Base-by-base conservation (phyloP, 2,113 vertebrate genomes). In the Erythrocebus patas region DNA sequence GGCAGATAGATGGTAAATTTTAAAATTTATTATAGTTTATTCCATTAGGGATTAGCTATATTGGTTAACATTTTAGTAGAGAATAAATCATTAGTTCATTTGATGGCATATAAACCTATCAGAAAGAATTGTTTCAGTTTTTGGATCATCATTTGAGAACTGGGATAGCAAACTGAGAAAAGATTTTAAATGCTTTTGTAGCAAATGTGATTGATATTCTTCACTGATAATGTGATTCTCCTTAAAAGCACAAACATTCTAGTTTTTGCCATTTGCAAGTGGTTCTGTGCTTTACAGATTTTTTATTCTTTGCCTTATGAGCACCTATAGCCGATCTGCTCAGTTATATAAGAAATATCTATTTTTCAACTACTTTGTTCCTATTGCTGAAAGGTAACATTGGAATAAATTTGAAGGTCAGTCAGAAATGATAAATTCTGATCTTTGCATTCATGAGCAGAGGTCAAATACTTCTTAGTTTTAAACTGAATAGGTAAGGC, bases 1-100 rank as follows among this genome's bases (percentile, higher is more conserved):
- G 14, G 38, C 11, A 85, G 59, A 16, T 61, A 38, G n/a, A 59
- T 75, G 72, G 64, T 59, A 87, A 92, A 80, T 64, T 89, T 55
- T 79, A 92, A 89, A 95, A 75, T 73, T 87, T 89, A 35, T 59
- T 89, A 6, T n/a, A 83, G 43, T 95, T 95, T 75, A 64, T 91
- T 83, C 66, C 38, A 64, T 32, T 80, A 79, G 75, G 75, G 48
- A 55, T 90, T 76, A 27, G 40, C 40, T 89, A 70, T 57, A 72
- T 23, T 45, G 52, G 90, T 85, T 78, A 94, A 73, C 27, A 66
- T 94, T 89, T 35, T 57, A 91, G 45, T n/a, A 79, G 80, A 82
- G 35, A 81, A 12, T 9, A 83, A 68, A 35, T 82, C 27, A 93
- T 43, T 4, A 30, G 23, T 50, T 88, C 89, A 48, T 64, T 68